phyloP scores from a whole-genome alignment of 2,888 invertebrate species.

The Heliothis peltigera region DNA sequence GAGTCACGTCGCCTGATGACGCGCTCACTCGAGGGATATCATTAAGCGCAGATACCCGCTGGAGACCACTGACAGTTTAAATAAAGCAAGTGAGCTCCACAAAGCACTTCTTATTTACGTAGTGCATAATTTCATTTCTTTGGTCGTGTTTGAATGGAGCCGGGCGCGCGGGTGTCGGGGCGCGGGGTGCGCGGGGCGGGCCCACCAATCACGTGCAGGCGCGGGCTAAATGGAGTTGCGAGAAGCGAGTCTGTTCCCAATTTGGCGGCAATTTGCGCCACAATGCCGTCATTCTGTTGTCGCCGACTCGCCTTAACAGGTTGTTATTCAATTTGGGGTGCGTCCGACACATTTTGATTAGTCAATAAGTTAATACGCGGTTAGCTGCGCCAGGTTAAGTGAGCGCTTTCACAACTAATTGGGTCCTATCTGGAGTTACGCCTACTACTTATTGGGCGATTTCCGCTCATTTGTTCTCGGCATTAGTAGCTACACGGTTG shows the following conservation, averaged over 20 bases:
- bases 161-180: constrained; percentile 59
- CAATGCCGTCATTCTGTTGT: constrained; percentile 78
- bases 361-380: constrained; percentile 82
- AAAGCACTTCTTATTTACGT: constrained; percentile 82
- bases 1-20: constrained; percentile 7
- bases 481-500: constrained; percentile 13
- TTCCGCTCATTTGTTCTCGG: constrained; percentile 26
- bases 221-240: constrained; percentile 83
- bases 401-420: constrained; percentile 50
- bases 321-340: constrained; percentile 87
- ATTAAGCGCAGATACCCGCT: constrained; percentile 67
- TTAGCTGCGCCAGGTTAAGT: constrained; percentile 71
- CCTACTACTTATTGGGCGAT: constrained; percentile 39
- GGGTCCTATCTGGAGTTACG: constrained; percentile 47
- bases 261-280: constrained; percentile 87
- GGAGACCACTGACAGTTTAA: constrained; percentile 71
- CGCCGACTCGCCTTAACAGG: constrained; percentile 79
- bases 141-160: constrained; percentile 71
- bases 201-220: constrained; percentile 88
- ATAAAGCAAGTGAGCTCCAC: constrained; percentile 75
- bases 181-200: constrained; percentile 80
- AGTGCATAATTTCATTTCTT: constrained; percentile 88
- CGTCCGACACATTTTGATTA: constrained; percentile 86
- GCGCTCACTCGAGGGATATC: constrained; percentile 47
- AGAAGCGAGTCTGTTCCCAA: constrained; percentile 83